Percentiles rank a stretch among this genome's conserved stretches.
phyloP scores from a whole-genome alignment of 2,797 vertebrate species.

The Peromyscus attwateri region DNA sequence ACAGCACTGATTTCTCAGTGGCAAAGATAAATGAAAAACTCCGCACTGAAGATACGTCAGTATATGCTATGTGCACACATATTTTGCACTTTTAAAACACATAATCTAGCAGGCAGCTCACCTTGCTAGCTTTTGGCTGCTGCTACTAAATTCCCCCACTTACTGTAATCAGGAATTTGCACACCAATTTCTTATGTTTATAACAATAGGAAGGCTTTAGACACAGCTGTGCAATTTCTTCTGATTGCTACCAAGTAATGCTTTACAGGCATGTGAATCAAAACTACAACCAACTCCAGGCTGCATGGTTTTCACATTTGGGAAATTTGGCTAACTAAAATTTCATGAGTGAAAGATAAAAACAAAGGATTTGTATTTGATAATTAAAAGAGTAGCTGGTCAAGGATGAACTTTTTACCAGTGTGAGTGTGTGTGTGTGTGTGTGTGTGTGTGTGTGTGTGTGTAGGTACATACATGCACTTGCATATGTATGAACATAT shows the following conservation, averaged over 20 bases:
- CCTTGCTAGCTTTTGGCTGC: slow-evolving; percentile 36
- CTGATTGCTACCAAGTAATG: slow-evolving; percentile 86
- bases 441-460: not conserved
- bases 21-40: not conserved
- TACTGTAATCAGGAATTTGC: slow-evolving; percentile 60
- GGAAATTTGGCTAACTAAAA: slow-evolving; percentile 67
- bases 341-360: slow-evolving; percentile 19
- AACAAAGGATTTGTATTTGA: slow-evolving; percentile 20
- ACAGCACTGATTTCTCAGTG: not conserved
- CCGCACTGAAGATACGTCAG: not conserved
- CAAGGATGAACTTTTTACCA: slow-evolving; percentile 34
- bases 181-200: slow-evolving; percentile 84
- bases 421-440: not conserved
- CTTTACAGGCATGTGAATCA: slow-evolving; percentile 85
- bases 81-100: not conserved
- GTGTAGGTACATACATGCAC: not conserved
- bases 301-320: slow-evolving; percentile 79
- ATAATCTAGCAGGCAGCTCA: not conserved
- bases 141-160: not conserved
- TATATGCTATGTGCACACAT: not conserved
- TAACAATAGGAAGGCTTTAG: slow-evolving; percentile 81
- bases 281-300: slow-evolving; percentile 83
- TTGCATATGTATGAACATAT: not conserved
- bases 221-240: slow-evolving; percentile 77
- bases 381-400: slow-evolving; percentile 46